Conservation (phyloP, 2,888 invertebrate genomes). For the Eucera pruinosa region DNA sequence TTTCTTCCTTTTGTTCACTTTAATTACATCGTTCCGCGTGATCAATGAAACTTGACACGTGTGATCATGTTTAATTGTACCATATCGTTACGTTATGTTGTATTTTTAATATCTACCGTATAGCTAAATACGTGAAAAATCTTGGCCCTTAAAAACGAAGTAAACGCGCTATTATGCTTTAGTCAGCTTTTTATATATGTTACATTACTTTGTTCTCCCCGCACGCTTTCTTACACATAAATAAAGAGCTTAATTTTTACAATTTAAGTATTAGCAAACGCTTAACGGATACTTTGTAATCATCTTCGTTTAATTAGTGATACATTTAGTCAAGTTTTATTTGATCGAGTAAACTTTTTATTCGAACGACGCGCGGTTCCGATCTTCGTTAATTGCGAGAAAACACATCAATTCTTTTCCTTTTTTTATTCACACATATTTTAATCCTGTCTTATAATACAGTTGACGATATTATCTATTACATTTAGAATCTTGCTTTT, state of each 20-base stretch:
- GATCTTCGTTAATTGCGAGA: conserved; percentile 26
- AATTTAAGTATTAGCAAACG: conserved; percentile 21
- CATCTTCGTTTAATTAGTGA: conserved; percentile 32
- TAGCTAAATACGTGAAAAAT: conserved; percentile 52
- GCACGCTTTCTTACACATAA: conserved; percentile 24
- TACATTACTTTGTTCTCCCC: conserved; percentile 13
- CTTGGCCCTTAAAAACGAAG: conserved; percentile 56
- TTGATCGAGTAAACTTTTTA: conserved; percentile 16
- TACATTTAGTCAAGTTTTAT: conserved; percentile 24
- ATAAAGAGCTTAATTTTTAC: conserved; percentile 21
- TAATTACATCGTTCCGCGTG: conserved; percentile 15
- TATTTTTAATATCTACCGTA: conserved; percentile 41
- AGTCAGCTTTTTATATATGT: conserved; percentile 36
- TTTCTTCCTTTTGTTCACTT: conserved; percentile 6
- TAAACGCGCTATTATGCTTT: conserved; percentile 45
- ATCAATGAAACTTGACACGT: conserved; percentile 40
- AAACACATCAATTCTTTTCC: too few relatives aligned
- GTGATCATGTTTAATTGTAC: conserved; percentile 36
- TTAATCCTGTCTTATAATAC: conserved; percentile 30
- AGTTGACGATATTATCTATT: conserved; percentile 21
- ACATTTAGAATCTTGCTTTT: conserved; percentile 37
- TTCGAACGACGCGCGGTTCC: conserved; percentile 8
- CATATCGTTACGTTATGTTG: conserved; percentile 17
- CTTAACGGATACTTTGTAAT: conserved; percentile 27
- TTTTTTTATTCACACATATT: conserved; percentile 38